phyloP scores from a whole-genome alignment of 2,797 vertebrate species.

The Hydrolagus colliei region DNA sequence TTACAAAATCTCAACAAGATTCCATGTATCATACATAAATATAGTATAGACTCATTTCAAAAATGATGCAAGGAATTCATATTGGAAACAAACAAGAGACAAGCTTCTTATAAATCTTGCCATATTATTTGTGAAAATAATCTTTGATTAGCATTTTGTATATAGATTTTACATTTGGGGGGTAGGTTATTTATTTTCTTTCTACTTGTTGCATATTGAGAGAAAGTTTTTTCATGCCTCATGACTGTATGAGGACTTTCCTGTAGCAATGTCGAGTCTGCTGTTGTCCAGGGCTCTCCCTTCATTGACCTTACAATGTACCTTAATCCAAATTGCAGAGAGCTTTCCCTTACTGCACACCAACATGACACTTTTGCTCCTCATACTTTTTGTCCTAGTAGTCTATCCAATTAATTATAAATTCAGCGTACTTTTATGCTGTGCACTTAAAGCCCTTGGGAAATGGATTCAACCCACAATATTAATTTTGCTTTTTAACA shows the following conservation, averaged over 20 bases:
- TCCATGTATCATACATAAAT: too few species aligned
- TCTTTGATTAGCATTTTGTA: neutral
- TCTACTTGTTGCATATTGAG: neutral
- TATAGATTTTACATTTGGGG: too few species aligned
- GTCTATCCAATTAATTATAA: constrained; percentile 15
- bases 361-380: neutral
- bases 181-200: neutral
- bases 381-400: neutral
- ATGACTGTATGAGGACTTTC: neutral
- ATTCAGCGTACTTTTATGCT: neutral
- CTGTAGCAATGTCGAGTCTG: neutral
- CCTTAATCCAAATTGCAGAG: neutral
- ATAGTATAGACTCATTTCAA: neutral
- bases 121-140: neutral
- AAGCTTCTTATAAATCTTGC: neutral
- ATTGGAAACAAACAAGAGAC: neutral
- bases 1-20: too few species aligned
- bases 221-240: neutral
- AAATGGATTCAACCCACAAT: neutral
- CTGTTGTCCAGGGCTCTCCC: neutral
- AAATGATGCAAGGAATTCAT: neutral
- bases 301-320: neutral
- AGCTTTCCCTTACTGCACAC: neutral
- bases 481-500: neutral
- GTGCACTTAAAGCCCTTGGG: neutral